Conservation (phyloP, 2,113 vertebrate species). For the Vicugna pacos region DNA sequence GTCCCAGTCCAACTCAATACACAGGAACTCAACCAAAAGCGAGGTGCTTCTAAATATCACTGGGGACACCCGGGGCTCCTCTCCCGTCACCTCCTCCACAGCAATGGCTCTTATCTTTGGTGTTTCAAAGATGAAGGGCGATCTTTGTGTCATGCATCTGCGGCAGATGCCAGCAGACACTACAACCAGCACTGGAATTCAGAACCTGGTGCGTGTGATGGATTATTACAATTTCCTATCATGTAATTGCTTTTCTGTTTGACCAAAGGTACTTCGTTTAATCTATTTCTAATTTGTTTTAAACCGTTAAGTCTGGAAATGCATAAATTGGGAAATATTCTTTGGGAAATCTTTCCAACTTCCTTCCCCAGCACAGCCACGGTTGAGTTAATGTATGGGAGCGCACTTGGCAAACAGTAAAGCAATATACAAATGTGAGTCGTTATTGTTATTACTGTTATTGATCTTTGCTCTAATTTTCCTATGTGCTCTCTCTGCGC, state of each 20-base stretch:
- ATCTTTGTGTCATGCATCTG: accelerated
- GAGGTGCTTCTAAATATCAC: background rate
- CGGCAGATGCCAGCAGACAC: background rate
- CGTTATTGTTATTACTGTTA: background rate
- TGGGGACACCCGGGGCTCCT: background rate
- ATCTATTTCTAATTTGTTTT: conserved; percentile 82
- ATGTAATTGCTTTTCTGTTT: conserved; percentile 80
- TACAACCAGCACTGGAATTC: background rate
- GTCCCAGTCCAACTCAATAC: too few species aligned
- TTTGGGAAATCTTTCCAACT: conserved; percentile 53
- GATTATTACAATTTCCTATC: conserved; percentile 80
- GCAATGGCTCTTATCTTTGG: background rate
- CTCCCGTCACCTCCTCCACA: background rate
- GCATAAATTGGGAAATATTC: conserved; percentile 70
- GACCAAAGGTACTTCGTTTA: conserved; percentile 77
- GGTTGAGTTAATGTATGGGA: background rate
- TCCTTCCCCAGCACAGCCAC: background rate
- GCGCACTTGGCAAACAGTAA: background rate
- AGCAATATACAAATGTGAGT: background rate
- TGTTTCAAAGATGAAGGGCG: background rate
- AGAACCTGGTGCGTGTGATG: conserved; percentile 30
- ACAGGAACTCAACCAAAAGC: too few species aligned
- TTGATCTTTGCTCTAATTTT: conserved; percentile 55
- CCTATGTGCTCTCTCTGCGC: background rate
- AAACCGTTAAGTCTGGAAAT: conserved; percentile 69